A percentile compares a stretch with the other conserved stretches of the same genome.
These are phyloP conservation scores for Sympetrum striolatum DNA, from an alignment of 2,888 invertebrate genomes.

Conservation along the genomic window DNA sequence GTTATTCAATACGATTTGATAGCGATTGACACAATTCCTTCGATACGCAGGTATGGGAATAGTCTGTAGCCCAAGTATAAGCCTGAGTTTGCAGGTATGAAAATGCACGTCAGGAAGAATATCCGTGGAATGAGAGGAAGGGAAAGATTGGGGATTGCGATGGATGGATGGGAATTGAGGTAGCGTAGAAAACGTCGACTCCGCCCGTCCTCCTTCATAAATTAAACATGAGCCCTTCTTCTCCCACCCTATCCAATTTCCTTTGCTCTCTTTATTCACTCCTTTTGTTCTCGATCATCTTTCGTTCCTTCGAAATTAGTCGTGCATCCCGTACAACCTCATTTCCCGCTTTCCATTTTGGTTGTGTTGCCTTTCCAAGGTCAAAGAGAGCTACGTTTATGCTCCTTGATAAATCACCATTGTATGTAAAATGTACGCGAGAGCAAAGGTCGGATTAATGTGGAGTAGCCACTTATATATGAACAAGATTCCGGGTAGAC, in stretches of 20 bases:
- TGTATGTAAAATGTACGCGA: background rate
- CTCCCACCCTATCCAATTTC: background rate
- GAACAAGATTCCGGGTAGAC: background rate
- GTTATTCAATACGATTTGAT: no score
- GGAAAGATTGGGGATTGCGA: background rate
- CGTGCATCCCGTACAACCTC: background rate
- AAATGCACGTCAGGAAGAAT: background rate
- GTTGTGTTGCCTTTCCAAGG: background rate
- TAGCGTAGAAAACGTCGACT: background rate
- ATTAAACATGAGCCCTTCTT: conserved; percentile 16
- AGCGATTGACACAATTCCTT: no score
- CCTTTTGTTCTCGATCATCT: background rate
- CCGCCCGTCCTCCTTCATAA: conserved; percentile 17
- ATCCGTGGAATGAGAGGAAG: background rate
- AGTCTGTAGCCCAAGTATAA: no score
- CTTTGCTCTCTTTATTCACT: background rate
- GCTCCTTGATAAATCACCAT: background rate
- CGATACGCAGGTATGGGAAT: no score
- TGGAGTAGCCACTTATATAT: background rate
- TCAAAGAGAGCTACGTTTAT: background rate
- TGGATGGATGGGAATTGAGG: background rate
- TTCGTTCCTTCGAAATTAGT: conserved; percentile 28
- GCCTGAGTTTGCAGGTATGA: no score
- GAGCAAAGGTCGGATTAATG: background rate
- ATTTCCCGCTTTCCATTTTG: background rate